Evolutionary conservation across 2,113 vertebrate species (phyloP), one percentile per base, ranked within the genome.

Genomic region (Xenopus borealis): DNA sequence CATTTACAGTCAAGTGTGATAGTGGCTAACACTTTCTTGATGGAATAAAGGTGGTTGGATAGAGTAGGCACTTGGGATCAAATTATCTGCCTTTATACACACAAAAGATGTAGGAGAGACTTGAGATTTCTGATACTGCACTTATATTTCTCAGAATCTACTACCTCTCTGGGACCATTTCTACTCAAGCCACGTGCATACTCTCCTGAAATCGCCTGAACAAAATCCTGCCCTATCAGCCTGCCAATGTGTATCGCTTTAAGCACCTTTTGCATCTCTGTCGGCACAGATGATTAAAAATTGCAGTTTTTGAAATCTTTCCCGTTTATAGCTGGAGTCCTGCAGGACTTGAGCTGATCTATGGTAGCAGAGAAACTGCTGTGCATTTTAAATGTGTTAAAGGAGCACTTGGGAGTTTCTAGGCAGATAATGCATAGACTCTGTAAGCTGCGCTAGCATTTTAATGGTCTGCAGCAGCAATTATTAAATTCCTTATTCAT

Each of bases 401-500:
- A 77, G 46, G 47, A 77, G 44, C 74, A 64, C 74, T 70, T 77
- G 74, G 74, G 74, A 76, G 47, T 58, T 69, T 44, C 59, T 70
- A 30, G 61, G 33, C 59, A 45, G 66, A 64, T 70, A 57, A 76
- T 62, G 66, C 74, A 58, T 77, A 68, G 19, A 70, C 47, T 70
- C 8, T 62, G 66, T 50, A 46, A 70, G 33, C 47, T 11, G 30
- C 27, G 58, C 53, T 77, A 69, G 74, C 66, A 77, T 77, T 77
- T 70, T 77, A 77, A 77, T 77, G 74, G 73, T 44, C 61, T 77
- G 67, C 74, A 69, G 55, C 66, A 70, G 74, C 74, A 77, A 77
- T 77, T 77, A 77, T 77, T 70, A 77, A 77, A 77, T 64, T 77
- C 17, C 74, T 69, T 77, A 77, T 77, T 77, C 67, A 70, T 77